These are phyloP conservation scores for Acanthis flammea DNA, from an alignment of 2,797 vertebrate species.

Conservation along the genomic window DNA sequence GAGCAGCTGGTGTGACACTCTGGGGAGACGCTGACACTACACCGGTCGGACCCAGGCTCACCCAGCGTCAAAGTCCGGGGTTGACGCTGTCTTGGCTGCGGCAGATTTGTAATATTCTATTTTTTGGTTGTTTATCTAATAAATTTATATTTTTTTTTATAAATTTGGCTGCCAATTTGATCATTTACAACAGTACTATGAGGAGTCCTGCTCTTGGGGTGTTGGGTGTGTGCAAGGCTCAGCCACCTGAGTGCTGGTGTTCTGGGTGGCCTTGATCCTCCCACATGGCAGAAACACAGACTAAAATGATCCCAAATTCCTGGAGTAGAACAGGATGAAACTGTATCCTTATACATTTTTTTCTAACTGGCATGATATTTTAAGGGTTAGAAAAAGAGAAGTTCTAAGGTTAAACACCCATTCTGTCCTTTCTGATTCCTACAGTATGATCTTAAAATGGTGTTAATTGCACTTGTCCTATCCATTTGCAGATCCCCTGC, in stretches of 20 bases:
- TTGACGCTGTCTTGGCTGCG: too few relatives aligned
- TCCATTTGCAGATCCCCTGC: not conserved
- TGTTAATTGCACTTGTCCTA: not conserved
- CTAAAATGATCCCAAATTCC: not conserved
- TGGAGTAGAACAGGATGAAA: not conserved
- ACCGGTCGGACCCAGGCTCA: too few relatives aligned
- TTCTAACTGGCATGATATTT: not conserved
- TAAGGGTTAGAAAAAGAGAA: not conserved
- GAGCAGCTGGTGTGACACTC: too few relatives aligned
- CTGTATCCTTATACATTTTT: not conserved
- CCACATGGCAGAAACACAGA: not conserved
- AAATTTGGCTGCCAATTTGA: too few relatives aligned
- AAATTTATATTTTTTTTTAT: too few relatives aligned
- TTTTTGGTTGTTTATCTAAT: too few relatives aligned
- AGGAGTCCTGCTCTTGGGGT: not conserved
- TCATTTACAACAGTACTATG: too few relatives aligned
- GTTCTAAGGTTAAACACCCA: not conserved
- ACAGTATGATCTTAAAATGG: not conserved
- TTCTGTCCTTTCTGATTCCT: not conserved
- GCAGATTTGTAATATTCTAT: too few relatives aligned
- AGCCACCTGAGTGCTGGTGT: fast-evolving
- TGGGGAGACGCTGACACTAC: too few relatives aligned
- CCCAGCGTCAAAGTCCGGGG: too few relatives aligned
- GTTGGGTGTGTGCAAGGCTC: not conserved
- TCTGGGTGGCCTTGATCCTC: not conserved